Conservation (phyloP, 2,888 invertebrate genomes). For the Portevinia maculata region DNA sequence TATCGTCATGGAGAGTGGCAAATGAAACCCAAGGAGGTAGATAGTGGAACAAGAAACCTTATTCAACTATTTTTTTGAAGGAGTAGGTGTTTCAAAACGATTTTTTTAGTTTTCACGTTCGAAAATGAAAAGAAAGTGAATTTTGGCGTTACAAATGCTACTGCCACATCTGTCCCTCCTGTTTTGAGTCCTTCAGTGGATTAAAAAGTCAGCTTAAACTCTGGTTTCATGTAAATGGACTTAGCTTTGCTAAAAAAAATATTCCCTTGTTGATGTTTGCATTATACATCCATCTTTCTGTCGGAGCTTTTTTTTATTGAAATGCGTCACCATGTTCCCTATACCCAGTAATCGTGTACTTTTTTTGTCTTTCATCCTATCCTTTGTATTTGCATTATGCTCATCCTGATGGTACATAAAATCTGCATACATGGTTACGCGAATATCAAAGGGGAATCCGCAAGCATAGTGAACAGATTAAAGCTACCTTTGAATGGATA, state of each 20-base stretch:
- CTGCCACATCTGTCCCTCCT: too few species aligned
- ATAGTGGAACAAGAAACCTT: neutral
- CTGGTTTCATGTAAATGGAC: neutral
- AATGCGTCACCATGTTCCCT: conserved; percentile 40
- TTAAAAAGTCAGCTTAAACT: too few species aligned
- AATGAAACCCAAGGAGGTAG: conserved; percentile 32
- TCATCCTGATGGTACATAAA: conserved; percentile 30
- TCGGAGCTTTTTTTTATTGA: conserved; percentile 39
- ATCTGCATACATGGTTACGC: conserved; percentile 61
- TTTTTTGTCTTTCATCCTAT: conserved; percentile 25
- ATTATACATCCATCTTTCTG: neutral
- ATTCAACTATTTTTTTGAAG: too few species aligned
- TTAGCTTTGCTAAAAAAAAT: neutral
- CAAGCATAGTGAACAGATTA: conserved; percentile 13
- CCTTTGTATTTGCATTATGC: conserved; percentile 61
- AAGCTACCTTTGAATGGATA: neutral
- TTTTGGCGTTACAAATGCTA: too few species aligned
- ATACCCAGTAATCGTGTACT: neutral
- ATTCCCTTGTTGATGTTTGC: neutral
- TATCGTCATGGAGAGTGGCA: conserved; percentile 34
- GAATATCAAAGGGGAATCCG: conserved; percentile 56
- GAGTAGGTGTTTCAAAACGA: too few species aligned
- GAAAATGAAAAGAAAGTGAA: too few species aligned
- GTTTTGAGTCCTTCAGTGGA: too few species aligned
- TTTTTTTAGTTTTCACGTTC: too few species aligned